phyloP scores from a whole-genome alignment of 2,888 invertebrate genomes.

The Teleogryllus oceanicus region DNA sequence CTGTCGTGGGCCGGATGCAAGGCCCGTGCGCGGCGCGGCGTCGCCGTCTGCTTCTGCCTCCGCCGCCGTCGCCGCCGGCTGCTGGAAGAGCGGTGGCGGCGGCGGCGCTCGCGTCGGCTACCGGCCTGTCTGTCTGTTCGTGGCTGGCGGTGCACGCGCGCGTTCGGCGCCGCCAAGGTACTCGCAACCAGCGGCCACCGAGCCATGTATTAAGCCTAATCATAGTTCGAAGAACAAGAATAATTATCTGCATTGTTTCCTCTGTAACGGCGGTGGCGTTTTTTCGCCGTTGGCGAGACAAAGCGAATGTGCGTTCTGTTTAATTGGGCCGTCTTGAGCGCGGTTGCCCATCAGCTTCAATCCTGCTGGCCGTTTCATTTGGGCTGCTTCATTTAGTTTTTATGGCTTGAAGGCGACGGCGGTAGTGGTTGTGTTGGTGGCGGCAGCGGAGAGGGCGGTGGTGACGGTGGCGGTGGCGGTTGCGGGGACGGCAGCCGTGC shows the following conservation, averaged over 20 bases:
- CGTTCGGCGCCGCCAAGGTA: not conserved
- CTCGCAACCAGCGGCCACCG: not conserved
- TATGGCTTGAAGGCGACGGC: not conserved
- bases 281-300: not conserved
- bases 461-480: not conserved
- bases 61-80: not conserved
- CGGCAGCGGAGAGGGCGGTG: not conserved
- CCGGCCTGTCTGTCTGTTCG: not conserved
- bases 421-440: not conserved
- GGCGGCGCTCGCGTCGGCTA: not conserved
- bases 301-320: not conserved
- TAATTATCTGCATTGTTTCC: not conserved
- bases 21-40: not conserved
- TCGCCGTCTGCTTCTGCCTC: no score
- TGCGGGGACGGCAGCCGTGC: not conserved
- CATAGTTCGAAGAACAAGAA: slow-evolving; percentile 2
- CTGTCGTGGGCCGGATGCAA: not conserved
- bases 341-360: not conserved
- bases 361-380: slow-evolving; percentile 18
- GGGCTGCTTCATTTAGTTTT: slow-evolving; percentile 10
- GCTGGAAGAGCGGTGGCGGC: not conserved
- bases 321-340: not conserved
- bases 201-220: not conserved
- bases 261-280: not conserved
- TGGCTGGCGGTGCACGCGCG: no score